A percentile compares a stretch with the other conserved stretches of the same genome.
Conservation (phyloP, 2,113 vertebrate species). For the Pheucticus melanocephalus region DNA sequence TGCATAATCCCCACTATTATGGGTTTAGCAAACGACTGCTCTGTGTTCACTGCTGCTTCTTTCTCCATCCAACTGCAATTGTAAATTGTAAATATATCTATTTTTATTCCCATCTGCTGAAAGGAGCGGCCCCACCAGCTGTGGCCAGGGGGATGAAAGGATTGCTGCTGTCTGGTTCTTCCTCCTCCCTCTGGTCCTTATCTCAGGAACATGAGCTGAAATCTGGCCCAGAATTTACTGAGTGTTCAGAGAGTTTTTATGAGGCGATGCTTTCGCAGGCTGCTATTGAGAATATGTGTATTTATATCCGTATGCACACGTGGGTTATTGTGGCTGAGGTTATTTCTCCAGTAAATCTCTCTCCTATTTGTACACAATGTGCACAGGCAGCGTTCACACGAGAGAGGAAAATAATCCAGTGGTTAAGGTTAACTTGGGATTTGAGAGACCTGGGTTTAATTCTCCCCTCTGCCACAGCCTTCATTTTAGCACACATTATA, state of each 20-base stretch:
- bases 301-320: not conserved
- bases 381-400: not conserved
- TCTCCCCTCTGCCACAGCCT: not conserved
- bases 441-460: not conserved
- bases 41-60: conserved; percentile 49
- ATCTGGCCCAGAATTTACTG: conserved; percentile 51
- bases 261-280: not conserved
- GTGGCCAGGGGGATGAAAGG: conserved; percentile 46
- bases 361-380: not conserved
- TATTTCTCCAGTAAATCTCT: conserved; percentile 13
- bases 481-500: not conserved
- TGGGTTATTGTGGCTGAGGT: not conserved
- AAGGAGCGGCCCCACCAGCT: conserved; percentile 58
- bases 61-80: conserved; percentile 40
- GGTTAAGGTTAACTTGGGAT: conserved; percentile 6
- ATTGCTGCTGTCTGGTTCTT: conserved; percentile 32
- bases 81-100: conserved; percentile 69
- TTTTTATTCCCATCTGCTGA: conserved; percentile 72
- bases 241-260: conserved; percentile 31
- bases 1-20: conserved; percentile 69
- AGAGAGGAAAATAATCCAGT: not conserved
- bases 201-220: conserved; percentile 62
- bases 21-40: conserved; percentile 63
- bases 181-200: conserved; percentile 49
- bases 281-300: not conserved